Evolutionary conservation across 2,888 invertebrate species (phyloP), one percentile per base, ranked within the genome.

Genomic region (Aleiodes alternator): DNA sequence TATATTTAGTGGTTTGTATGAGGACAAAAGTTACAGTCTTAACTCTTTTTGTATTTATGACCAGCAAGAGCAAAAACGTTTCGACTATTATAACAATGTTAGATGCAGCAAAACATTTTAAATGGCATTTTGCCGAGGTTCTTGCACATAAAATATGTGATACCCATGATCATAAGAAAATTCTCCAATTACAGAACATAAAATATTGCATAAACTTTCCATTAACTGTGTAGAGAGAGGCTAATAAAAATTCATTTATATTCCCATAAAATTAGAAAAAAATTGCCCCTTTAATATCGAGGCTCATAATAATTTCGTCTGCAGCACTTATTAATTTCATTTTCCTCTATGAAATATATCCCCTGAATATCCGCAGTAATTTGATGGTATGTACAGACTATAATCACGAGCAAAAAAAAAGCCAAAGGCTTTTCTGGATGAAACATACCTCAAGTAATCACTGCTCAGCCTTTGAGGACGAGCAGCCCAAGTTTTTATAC

Each of bases 361-460:
- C 16, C 12, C 57, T 57, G 29, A 4, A 43, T 43, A 29, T 38
- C 3, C 38, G 16, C 48, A 12, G 70, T 57, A 48, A 70, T 70
- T 70, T 57, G 31, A 70, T 57, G 48, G 57, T 12, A 14, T 57
- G 23, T 55, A 56, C 23, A 43, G 29, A 12, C 11, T 57, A 31
- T 23, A 56, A 56, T 38, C 43, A 43, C 14, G 14, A 38, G 43
- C 34, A 48, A 64, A 64, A 59, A 59, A 64, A 59, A 1, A 56
- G 31, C 5, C 38, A 23, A 56, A 48, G 59, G 31, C 8, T 59
- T 29, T 64, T 64, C 48, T 48, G 14, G 23, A 64, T 34, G 51
- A 72, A 50, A 51, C 14, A 38, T 48, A 11, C 9, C 7, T 4
- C 56, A 38, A 64, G 57, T 64, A 72, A 72, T 72, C 72, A 72